Evolutionary conservation across 2,113 vertebrate genomes (phyloP), one percentile per base, ranked within the genome.

Genomic region (Lathamus discolor): DNA sequence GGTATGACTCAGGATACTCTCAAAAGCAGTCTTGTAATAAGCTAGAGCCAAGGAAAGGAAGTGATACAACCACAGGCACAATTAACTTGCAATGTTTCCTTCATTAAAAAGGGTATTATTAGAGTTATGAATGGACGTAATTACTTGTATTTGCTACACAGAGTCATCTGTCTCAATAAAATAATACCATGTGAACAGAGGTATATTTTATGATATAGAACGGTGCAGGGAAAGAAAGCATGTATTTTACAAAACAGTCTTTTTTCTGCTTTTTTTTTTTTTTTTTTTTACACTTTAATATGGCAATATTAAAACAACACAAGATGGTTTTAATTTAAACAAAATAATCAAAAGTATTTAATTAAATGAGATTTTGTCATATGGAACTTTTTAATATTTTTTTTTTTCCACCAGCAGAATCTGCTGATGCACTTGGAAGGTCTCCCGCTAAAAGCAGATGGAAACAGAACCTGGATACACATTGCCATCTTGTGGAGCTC

Each of bases 401-500:
- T 69, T 72, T 69, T 67, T 78, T 68, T 88, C n/a, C 63, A 28
- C 33, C 41, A 48, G 63, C 14, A 54, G 95, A 92, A 90, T 76
- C 31, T 57, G 68, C 68, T 83, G 77, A 66, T 43, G 68, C 41
- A 20, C 7, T 48, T 72, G 68, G 64, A 86, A 85, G 31, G 13
- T 8, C 37, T n/a, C 55, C 25, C 16, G 7, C 24, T 13, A 11
- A 35, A 35, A 55, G 41, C 28, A n/a, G 52, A 52, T 0, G 1
- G 17, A 85, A 74, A 10, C 46, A 23, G 54, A 96, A 80, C 4
- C 24, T 81, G 89, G 90, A 75, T 86, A 86, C 91, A 97, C 64
- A 97, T 70, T 94, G 87, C 97, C 97, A 97, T 95, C 97, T 97
- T 89, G 96, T 88, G 97, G 62, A 69, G 3, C 5, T 3, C 11